Evolutionary conservation across 1,140 invertebrate species (phyloP).

Genomic region (Bactericera cockerelli): DNA sequence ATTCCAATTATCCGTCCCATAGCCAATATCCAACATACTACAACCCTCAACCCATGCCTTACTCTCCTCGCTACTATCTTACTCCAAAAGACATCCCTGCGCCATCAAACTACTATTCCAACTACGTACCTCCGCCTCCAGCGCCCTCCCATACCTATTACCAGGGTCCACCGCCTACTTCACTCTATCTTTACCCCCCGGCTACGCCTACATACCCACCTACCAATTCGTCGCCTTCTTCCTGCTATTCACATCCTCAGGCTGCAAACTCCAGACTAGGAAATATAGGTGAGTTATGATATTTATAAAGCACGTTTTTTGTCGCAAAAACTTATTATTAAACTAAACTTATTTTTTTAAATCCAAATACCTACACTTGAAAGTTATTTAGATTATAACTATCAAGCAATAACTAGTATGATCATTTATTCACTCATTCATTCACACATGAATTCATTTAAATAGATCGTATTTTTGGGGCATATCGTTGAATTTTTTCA

Average conservation of each 20-base stretch:
- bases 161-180: background rate
- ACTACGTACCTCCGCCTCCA: slow-evolving; percentile 16
- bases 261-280: slow-evolving; percentile 39
- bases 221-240: slow-evolving; percentile 29
- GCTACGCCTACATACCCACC: slow-evolving; percentile 12
- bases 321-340: no score
- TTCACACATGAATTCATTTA: no score
- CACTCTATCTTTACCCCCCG: slow-evolving; percentile 1
- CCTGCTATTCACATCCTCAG: slow-evolving; percentile 52
- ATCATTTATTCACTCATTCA: no score
- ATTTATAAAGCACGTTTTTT: no score
- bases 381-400: no score
- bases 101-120: slow-evolving; percentile 14
- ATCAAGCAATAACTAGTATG: no score
- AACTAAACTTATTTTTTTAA: no score
- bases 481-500: no score
- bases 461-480: no score
- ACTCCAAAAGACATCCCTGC: slow-evolving; percentile 24
- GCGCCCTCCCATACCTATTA: background rate
- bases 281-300: slow-evolving; percentile 21
- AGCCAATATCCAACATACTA: slow-evolving; percentile 25
- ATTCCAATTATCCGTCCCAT: slow-evolving; percentile 24
- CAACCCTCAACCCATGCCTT: slow-evolving; percentile 15
- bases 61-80: slow-evolving; percentile 26
- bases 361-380: no score